These are phyloP conservation scores for Silvanus unidentatus DNA, from an alignment of 2,888 invertebrate species.

Conservation along the genomic window DNA sequence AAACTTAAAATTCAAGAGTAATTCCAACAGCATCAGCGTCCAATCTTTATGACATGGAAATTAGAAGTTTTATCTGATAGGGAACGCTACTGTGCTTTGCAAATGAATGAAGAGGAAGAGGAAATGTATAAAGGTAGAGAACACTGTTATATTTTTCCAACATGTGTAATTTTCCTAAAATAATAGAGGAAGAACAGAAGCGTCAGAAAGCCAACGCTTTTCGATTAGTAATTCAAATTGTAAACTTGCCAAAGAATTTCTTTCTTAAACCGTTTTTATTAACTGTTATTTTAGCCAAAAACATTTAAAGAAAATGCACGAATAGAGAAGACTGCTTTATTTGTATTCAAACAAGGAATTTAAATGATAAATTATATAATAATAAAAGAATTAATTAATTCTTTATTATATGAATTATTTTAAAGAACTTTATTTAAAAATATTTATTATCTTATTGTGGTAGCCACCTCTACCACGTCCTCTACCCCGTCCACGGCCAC, in stretches of 20 bases:
- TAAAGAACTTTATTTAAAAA: too few species aligned
- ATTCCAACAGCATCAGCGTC: too few species aligned
- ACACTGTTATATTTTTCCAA: not conserved
- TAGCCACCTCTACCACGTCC: too few species aligned
- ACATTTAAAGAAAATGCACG: conserved; percentile 85
- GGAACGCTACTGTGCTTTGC: conserved; percentile 86
- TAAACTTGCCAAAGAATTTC: conserved; percentile 44
- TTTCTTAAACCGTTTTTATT: not conserved
- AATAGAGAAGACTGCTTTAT: conserved; percentile 89
- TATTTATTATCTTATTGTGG: too few species aligned
- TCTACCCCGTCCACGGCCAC: too few species aligned
- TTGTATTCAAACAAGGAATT: conserved; percentile 82
- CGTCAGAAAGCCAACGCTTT: conserved; percentile 70
- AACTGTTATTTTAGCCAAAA: conserved; percentile 63
- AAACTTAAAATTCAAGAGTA: too few species aligned
- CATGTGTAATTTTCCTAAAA: not conserved
- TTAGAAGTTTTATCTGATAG: conserved; percentile 90
- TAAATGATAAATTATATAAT: too few species aligned
- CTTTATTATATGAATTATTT: too few species aligned
- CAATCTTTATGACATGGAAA: too few species aligned
- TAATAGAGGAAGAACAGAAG: conserved; percentile 86
- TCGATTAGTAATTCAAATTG: conserved; percentile 67
- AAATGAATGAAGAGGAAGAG: conserved; percentile 82
- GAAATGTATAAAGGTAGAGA: conserved; percentile 79
- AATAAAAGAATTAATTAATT: too few species aligned